Evolutionary conservation across 2,888 invertebrate genomes (phyloP), one percentile per base, ranked within the genome.

Genomic region (Agriopis leucophaearia): DNA sequence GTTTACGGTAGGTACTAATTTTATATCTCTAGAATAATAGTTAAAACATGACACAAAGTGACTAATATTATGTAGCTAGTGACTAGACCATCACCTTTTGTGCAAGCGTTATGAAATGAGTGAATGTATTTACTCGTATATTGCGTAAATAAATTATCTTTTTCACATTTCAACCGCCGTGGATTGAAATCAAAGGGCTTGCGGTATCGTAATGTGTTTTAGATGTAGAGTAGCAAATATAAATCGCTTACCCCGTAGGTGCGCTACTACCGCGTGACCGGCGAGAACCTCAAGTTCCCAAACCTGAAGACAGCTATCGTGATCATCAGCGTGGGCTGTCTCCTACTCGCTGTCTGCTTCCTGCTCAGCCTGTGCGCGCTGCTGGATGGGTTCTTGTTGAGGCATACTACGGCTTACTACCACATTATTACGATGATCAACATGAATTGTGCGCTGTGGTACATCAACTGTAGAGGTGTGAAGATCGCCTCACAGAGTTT

Each of bases 381-480:
- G 13, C 80, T 96, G 66, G 96, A 96, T 54, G 96, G 96, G 0
- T 96, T 95, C 81, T 94, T 95, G 4, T 80, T 96, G 12, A 94
- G 94, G 79, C 96, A 96, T 75, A 96, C 96, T 0, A 82, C 88
- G 1, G 95, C 95, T 0, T 95, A 95, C 78, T 95, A 95, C 78
- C 96, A 96, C 75, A 96, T 96, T 54, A 95, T 96, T 42, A 96
- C 94, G 0, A 96, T 96, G 95, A 95, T 96, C 58, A 96, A 96
- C 76, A 96, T 96, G 96, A 96, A 96, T 80, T 96, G 96, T 70
- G 96, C 96, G 0, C 88, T 96, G 2, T 96, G 96, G 96, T 96
- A 95, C 77, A 96, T 96, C 63, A 96, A 96, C 81, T 96, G 96
- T 69, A 94, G 95, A 78, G 96, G 95, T 2, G 95, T 96, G 66